Evolutionary conservation across 2,888 invertebrate genomes (phyloP).

Genomic region (Chydorus sphaericus): DNA sequence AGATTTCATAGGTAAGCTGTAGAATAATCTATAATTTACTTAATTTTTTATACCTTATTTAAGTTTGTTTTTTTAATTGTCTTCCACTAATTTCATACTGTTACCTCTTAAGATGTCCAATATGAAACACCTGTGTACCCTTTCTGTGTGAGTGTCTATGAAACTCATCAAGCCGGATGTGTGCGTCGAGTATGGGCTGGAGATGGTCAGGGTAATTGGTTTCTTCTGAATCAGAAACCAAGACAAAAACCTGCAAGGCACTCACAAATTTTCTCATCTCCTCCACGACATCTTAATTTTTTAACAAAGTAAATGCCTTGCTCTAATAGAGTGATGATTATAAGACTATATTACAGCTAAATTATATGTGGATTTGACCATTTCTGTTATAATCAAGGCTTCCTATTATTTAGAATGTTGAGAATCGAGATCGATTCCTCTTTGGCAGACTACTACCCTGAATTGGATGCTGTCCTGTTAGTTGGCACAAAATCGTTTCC

Average conservation of each 20-base stretch:
- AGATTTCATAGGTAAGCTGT: constrained; percentile 57
- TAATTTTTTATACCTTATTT: background rate
- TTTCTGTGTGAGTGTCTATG: constrained; percentile 54
- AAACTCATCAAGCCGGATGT: constrained; percentile 74
- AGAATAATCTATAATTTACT: constrained; percentile 8
- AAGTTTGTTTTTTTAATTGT: constrained; percentile 5
- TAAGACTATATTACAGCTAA: too few relatives aligned
- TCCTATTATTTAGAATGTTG: constrained; percentile 42
- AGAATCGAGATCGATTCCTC: constrained; percentile 76
- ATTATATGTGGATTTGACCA: too few relatives aligned
- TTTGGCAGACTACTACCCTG: constrained; percentile 66
- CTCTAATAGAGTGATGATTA: constrained; percentile 18
- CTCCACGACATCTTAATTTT: constrained; percentile 41
- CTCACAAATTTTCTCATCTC: constrained; percentile 62
- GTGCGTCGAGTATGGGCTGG: constrained; percentile 64
- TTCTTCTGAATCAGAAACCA: constrained; percentile 57
- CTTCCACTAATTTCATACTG: constrained; percentile 20
- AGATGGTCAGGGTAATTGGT: constrained; percentile 41
- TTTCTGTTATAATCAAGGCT: too few relatives aligned
- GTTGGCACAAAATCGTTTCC: constrained; percentile 41
- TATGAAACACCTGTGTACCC: constrained; percentile 53
- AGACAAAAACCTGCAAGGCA: constrained; percentile 44
- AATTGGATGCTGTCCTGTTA: constrained; percentile 68
- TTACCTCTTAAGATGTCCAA: constrained; percentile 51
- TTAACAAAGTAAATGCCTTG: constrained; percentile 37